Evolutionary conservation across 2,113 vertebrate species (phyloP).

Genomic region (Gymnarchus niloticus): DNA sequence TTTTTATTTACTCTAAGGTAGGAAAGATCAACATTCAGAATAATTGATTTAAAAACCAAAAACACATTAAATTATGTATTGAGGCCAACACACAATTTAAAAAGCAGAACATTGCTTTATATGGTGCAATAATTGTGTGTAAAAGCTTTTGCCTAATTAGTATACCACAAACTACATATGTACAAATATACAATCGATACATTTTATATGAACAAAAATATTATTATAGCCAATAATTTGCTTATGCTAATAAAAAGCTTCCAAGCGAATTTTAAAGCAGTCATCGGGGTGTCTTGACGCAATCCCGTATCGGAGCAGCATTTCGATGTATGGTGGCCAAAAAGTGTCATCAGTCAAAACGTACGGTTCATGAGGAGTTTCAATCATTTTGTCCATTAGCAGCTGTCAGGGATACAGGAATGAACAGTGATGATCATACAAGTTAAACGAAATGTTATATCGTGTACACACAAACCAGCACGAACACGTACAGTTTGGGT

Average conservation of each 20-base stretch:
- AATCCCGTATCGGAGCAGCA: conserved; percentile 77
- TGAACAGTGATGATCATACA: neutral
- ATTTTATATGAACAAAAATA: neutral
- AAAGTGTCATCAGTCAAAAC: conserved; percentile 63
- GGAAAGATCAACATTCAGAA: neutral
- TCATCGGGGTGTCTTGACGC: conserved; percentile 80
- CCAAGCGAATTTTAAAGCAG: conserved; percentile 70
- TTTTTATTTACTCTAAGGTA: neutral
- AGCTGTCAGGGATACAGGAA: conserved; percentile 53
- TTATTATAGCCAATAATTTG: neutral
- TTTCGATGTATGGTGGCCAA: conserved; percentile 88
- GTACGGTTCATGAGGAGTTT: conserved; percentile 84
- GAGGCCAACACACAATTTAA: neutral
- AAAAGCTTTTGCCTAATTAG: neutral
- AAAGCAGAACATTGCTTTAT: neutral
- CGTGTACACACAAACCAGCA: neutral
- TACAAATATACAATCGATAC: neutral
- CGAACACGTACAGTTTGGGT: neutral
- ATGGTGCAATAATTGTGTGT: neutral
- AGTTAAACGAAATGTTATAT: neutral
- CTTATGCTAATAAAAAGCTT: conserved; percentile 55
- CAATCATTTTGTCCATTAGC: conserved; percentile 69
- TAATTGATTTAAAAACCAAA: neutral
- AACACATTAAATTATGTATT: neutral
- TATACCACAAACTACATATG: neutral